Evolutionary conservation across 2,113 vertebrate species (phyloP).

Genomic region (Vidua macroura): DNA sequence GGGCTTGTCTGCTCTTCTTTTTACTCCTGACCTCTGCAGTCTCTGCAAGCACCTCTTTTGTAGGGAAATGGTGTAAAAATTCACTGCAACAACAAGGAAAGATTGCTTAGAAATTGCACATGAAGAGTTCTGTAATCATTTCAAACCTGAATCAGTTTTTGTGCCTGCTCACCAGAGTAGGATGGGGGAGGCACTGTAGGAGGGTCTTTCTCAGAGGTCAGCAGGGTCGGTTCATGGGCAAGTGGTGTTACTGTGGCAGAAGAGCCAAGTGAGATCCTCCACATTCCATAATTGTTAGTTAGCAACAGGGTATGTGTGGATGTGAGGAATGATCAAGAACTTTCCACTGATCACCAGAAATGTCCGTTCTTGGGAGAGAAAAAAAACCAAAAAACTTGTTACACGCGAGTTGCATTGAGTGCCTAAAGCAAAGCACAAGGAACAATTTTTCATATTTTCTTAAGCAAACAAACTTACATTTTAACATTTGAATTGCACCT

Average conservation of each 20-base stretch:
- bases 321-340: neutral
- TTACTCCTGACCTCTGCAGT: neutral
- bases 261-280: neutral
- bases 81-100: neutral
- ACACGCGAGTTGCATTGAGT: neutral
- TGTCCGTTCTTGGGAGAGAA: neutral
- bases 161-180: neutral
- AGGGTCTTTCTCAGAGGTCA: neutral
- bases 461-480: neutral
- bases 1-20: neutral
- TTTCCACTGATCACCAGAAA: neutral
- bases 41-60: neutral
- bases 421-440: neutral
- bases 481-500: neutral
- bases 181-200: neutral
- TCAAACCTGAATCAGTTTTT: neutral
- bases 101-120: neutral
- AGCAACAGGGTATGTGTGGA: neutral
- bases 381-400: neutral
- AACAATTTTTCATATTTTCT: neutral
- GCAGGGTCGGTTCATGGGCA: neutral
- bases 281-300: neutral
- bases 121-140: accelerated
- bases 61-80: neutral
- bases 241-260: neutral